These are phyloP conservation scores for Stylophora pistillata DNA, from an alignment of 64 coral and sea anemone genomes.

Conservation along the genomic window DNA sequence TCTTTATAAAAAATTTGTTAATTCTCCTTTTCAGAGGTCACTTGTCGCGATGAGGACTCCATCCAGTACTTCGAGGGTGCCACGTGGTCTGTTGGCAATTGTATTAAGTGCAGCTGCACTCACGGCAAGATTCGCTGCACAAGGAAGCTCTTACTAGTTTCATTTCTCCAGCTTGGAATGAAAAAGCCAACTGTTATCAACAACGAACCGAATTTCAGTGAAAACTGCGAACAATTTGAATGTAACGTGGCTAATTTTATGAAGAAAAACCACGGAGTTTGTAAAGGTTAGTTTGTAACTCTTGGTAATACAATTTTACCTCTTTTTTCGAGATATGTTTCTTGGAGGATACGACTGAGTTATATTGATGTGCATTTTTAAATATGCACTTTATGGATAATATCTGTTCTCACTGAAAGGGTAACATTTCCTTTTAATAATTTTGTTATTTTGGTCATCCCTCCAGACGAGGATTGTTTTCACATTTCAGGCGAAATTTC, in stretches of 20 bases:
- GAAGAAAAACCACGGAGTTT: background rate
- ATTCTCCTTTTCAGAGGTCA: background rate
- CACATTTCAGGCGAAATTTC: no score
- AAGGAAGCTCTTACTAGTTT: background rate
- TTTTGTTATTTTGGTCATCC: no score
- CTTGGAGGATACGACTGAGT: no score
- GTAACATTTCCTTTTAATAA: no score
- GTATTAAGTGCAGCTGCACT: background rate
- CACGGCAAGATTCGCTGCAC: background rate
- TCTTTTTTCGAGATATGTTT: no score
- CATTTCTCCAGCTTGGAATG: background rate
- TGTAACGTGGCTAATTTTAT: background rate
- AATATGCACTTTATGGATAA: no score
- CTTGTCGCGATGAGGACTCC: conserved; percentile 7
- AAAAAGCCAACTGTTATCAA: background rate
- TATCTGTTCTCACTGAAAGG: no score
- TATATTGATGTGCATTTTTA: no score
- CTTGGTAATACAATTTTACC: background rate
- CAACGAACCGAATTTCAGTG: background rate
- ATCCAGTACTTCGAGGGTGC: conserved; percentile 20
- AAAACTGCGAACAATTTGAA: background rate
- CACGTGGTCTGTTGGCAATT: conserved; percentile 30
- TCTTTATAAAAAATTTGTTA: background rate
- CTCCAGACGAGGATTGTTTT: no score
- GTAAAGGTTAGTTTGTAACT: background rate